Evolutionary conservation across 2,888 invertebrate genomes (phyloP).

Genomic region (Dryobotodes eremita): DNA sequence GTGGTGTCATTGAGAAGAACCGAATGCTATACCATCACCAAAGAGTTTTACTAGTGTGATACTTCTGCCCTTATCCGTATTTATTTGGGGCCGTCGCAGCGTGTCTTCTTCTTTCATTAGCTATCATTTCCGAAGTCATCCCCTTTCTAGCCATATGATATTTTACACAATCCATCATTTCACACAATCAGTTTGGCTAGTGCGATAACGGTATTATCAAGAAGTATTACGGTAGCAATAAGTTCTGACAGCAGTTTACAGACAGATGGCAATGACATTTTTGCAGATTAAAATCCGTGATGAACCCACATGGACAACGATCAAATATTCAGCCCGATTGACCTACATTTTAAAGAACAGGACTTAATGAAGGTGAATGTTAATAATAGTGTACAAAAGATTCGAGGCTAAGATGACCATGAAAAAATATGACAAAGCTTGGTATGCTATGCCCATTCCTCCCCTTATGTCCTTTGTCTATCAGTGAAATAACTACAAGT

Average conservation of each 20-base stretch:
- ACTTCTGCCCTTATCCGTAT: not conserved
- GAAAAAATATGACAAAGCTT: not conserved
- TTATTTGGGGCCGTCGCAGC: too few species aligned
- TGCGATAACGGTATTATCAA: not conserved
- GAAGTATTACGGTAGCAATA: not conserved
- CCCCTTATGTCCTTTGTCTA: not conserved
- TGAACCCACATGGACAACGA: conserved; percentile 41
- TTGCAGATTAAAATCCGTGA: conserved; percentile 43
- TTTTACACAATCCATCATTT: not conserved
- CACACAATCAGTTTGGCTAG: not conserved
- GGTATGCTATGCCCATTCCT: not conserved
- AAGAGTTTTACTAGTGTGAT: not conserved
- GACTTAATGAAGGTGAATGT: conserved; percentile 11
- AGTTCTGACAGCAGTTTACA: not conserved
- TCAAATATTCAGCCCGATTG: conserved; percentile 24
- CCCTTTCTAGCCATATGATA: not conserved
- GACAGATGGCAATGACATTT: conserved; percentile 35
- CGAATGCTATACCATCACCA: not conserved
- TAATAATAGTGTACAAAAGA: not conserved
- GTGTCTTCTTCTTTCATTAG: not conserved
- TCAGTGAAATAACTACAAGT: not conserved
- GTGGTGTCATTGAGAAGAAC: not conserved
- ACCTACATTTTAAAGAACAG: conserved; percentile 33
- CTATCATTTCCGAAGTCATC: too few species aligned
- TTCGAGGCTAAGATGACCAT: not conserved